phyloP scores from a whole-genome alignment of 2,113 vertebrate genomes.

The Elachura formosa region DNA sequence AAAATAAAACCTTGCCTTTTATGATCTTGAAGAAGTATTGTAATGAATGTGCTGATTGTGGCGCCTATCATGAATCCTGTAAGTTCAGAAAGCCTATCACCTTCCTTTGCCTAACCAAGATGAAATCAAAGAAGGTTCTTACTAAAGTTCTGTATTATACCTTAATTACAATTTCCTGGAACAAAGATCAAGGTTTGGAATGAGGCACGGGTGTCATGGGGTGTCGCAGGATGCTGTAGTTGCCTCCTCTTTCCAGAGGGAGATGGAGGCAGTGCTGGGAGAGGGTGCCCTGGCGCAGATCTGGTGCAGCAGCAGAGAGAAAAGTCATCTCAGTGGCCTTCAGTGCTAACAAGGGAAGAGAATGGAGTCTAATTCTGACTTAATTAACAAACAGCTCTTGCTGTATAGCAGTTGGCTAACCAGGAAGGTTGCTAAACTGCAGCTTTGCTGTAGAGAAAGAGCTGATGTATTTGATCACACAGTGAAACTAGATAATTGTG shows the following conservation, averaged over 20 bases:
- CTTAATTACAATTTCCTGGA: neutral
- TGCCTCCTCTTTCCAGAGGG: too few species aligned
- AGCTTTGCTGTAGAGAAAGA: neutral
- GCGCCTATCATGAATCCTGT: neutral
- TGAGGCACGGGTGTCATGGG: neutral
- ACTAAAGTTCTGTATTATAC: neutral
- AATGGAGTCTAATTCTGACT: neutral
- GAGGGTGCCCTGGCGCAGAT: neutral
- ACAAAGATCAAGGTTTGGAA: neutral
- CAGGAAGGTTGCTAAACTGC: neutral
- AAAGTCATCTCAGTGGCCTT: neutral
- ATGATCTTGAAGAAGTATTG: neutral
- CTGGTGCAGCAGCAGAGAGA: fast-evolving
- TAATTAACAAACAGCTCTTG: neutral
- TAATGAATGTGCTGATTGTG: neutral
- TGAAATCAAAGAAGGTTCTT: neutral
- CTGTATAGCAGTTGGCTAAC: neutral
- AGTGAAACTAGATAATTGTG: neutral
- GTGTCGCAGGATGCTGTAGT: neutral
- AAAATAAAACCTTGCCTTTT: neutral
- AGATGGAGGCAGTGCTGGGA: neutral
- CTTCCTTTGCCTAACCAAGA: neutral
- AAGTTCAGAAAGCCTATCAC: neutral
- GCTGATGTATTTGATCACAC: neutral
- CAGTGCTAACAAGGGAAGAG: neutral